These are phyloP conservation scores for Agonopterix arenella DNA, from an alignment of 2,888 invertebrate species.

Conservation along the genomic window DNA sequence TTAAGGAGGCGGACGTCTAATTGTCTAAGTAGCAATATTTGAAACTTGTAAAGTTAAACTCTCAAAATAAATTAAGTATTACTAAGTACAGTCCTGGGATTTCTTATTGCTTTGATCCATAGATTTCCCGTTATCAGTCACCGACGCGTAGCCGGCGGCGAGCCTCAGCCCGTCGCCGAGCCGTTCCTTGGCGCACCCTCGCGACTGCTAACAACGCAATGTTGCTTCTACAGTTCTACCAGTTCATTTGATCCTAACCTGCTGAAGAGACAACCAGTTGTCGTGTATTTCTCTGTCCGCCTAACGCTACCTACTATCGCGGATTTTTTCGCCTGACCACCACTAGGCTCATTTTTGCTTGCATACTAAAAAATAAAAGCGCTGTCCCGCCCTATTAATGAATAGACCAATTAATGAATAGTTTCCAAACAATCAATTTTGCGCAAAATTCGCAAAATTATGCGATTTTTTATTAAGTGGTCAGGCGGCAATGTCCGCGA, in stretches of 20 bases:
- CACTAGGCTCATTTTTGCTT: too few relatives aligned
- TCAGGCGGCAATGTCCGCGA: too few relatives aligned
- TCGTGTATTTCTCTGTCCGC: constrained; percentile 30
- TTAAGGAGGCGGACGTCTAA: constrained; percentile 70
- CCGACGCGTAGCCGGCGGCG: constrained; percentile 57
- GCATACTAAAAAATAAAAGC: too few relatives aligned
- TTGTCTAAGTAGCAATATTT: constrained; percentile 68
- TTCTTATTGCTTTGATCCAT: constrained; percentile 62
- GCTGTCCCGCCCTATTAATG: too few relatives aligned
- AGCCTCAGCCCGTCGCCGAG: constrained; percentile 30
- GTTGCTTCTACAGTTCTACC: constrained; percentile 33
- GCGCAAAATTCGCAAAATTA: too few relatives aligned
- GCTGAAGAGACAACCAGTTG: constrained; percentile 15
- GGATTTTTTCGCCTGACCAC: too few relatives aligned
- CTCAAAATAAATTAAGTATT: constrained; percentile 75
- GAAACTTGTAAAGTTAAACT: constrained; percentile 68
- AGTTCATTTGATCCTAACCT: constrained; percentile 19
- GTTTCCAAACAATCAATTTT: too few relatives aligned
- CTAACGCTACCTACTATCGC: constrained; percentile 41
- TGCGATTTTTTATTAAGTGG: too few relatives aligned
- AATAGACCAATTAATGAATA: too few relatives aligned
- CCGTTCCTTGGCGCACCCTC: constrained; percentile 42
- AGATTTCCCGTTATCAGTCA: constrained; percentile 67
- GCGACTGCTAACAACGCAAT: constrained; percentile 38
- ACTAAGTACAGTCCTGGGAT: constrained; percentile 74